Evolutionary conservation across 2,888 invertebrate species (phyloP), one percentile per base, ranked within the genome.

Genomic region (Euproctis similis): DNA sequence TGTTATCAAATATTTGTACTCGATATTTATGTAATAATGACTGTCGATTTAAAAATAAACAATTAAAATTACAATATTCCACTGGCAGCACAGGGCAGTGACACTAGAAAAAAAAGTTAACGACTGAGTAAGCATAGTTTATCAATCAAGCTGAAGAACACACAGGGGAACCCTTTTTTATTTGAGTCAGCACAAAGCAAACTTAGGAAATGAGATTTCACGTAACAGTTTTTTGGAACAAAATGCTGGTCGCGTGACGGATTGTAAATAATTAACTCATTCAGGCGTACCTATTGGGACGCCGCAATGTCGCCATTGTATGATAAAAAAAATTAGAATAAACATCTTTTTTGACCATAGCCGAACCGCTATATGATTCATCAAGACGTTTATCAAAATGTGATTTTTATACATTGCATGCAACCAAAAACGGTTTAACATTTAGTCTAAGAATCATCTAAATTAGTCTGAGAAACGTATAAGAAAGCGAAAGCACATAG

Each of bases 231-330:
- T 82, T 81, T 82, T 67, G 55, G 48, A 54, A 59, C 52, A 61
- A 61, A 60, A 51, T 59, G 47, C 58, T 54, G 62, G 60, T 68
- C 62, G 76, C 82, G 80, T 84, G 75, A 64, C 82, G 67, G 67
- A 84, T 82, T 66, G 78, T 77, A 80, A 80, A 82, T 84, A 82
- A 84, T 82, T 81, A 82, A 70, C 66, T 67, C 68, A 72, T 72
- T 76, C 68, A 70, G 61, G 59, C 70, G 68, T 68, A 63, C 71
- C 75, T 70, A 65, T 68, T 67, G 71, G 63, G 65, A 60, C 57
- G 59, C 51, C 12, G 59, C 51, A 3, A n/a, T 9, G 10, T 6
- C 49, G 47, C 65, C 52, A 72, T 80, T 80, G 80, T 82, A 78
- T 80, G 70, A 67, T 17, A 43, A 44, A 59, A 59, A 61, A 51